Base-by-base conservation (phyloP, 1,140 invertebrate species). In the Diorhabda sublineata region DNA sequence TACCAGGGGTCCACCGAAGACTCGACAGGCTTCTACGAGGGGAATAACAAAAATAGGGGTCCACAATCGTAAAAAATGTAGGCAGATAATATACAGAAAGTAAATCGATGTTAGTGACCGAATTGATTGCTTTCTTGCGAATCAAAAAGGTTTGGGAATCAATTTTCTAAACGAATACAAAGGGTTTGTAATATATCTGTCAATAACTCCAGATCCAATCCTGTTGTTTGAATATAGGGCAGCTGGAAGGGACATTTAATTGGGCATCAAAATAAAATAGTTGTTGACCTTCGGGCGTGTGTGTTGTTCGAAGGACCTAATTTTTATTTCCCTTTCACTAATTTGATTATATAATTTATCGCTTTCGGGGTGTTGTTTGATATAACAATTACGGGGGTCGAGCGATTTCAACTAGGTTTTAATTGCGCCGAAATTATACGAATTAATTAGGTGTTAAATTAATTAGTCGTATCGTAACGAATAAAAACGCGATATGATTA, bases 291-390 rank as follows among this genome's bases (percentile, higher is more conserved):
- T 62, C 45, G 61, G 52, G 44, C 45, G 26, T 58, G 41, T 45
- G 61, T 63, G 61, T 5, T 42, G 61, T 63, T 63, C 47, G 64
- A 65, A 47, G 8, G 57, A 65, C 64, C 64, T 65, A 45, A 45
- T 65, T 65, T 65, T 65, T 65, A 57, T 7, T 45, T 56, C 42
- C n/a, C 42, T 56, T 57, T 65, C 42, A 45, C 11, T 65, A 65
- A 65, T 65, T 65, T 65, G 64, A 65, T 65, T 42, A 65, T 57
- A 9, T 58, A 65, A 57, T 65, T 62, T 45, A 62, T 62, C n/a
- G 47, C 47, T 52, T 52, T 52, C 47, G 47, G 47, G 47, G 6
- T 3, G 47, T 52, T 52, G 47, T 52, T 52, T 52, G 47, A 8
- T 52, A n/a, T 6, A n/a, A 52, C 47, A 52, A 52, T 52, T 26